Base-by-base conservation (phyloP, 92 coral and sea anemone genomes). In the Metridium senile region DNA sequence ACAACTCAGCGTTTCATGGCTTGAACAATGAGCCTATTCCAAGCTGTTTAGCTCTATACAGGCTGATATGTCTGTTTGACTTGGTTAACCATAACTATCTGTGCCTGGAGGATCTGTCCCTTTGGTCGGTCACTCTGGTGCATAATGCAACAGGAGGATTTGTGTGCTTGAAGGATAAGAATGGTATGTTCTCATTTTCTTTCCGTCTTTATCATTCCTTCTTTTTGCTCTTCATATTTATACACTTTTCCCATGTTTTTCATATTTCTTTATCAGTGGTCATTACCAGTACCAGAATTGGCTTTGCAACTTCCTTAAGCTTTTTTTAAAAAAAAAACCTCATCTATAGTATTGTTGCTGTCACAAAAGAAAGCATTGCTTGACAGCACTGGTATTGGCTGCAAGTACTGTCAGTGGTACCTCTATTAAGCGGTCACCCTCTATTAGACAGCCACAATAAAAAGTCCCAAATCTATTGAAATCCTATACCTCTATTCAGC, bases 1-100 rank as follows among this genome's bases (percentile, higher is more conserved):
- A 73, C 22, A 58, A 62, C 21, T 30, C 75, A 66, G 58, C 74
- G 32, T 65, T 68, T 33, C 81, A 74, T 73, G 91, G 89, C 59
- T 76, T 64, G 28, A 81, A 86, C 4, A 84, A 77, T 33, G 94
- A 89, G 77, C 93, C 97, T 34, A 89, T 95, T 71, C 99, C 99
- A 61, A 89, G 97, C 62, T 93, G 97, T 66, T 92, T 95, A 27
- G 94, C 96, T 2, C 63, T 95, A 26, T 95, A 95, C 62, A 85
- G 99, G 26, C 66, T 95, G 29, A 82, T 95, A 28, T 95, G 99
- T 78, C 71, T 95, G 58, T 73, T 93, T 74, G 97, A 95, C 51
- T 63, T 95, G 47, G 88, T 85, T 72, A 89, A 93, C 0, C 72
- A 86, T 19, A 82, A 85, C 31, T 95, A 93, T 73, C 83, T 82